A percentile compares a stretch with the other conserved stretches of the same genome.
These are phyloP conservation scores for Elymnias hypermnestra DNA, from an alignment of 1,140 invertebrate species.

Conservation along the genomic window DNA sequence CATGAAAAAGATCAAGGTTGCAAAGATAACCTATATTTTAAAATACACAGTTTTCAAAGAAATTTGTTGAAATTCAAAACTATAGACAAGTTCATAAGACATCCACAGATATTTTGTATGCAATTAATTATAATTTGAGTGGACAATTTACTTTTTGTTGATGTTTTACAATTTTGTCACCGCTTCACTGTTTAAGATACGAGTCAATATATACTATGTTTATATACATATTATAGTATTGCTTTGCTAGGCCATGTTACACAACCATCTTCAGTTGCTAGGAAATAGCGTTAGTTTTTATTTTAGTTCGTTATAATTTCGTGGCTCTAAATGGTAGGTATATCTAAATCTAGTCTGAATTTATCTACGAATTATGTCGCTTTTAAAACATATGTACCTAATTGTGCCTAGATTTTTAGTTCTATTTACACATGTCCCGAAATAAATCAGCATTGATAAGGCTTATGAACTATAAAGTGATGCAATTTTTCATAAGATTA, in stretches of 20 bases:
- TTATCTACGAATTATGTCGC: constrained; percentile 43
- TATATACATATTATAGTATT: constrained; percentile 4
- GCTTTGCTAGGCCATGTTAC: constrained; percentile 4
- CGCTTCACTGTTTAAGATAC: too few species aligned
- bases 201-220: constrained; percentile 2
- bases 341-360: constrained; percentile 66
- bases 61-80: too few species aligned
- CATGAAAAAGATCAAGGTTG: too few species aligned
- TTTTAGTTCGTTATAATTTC: constrained; percentile 33
- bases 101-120: too few species aligned
- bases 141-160: neutral
- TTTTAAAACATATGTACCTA: constrained; percentile 18
- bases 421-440: constrained; percentile 23
- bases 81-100: too few species aligned
- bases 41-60: too few species aligned
- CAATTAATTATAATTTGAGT: too few species aligned
- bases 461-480: neutral
- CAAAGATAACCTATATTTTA: too few species aligned
- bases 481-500: too few species aligned
- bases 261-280: constrained; percentile 1
- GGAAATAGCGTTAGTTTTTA: neutral
- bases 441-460: constrained; percentile 5
- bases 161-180: neutral
- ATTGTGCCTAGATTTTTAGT: constrained; percentile 16
- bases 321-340: constrained; percentile 52